Base-by-base conservation (phyloP, 2,113 vertebrate genomes). In the Hymenochirus boettgeri region DNA sequence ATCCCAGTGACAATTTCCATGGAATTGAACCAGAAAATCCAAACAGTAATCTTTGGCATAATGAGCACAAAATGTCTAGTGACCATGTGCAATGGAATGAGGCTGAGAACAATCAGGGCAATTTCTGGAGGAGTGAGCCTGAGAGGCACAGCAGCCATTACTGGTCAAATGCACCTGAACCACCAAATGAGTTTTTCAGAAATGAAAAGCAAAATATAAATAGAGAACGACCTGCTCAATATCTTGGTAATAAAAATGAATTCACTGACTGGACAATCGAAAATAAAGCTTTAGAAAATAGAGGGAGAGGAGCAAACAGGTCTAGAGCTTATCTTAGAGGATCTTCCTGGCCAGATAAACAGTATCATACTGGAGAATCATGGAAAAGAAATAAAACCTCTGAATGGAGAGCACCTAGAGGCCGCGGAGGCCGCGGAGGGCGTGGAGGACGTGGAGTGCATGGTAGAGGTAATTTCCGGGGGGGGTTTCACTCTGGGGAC, bases 241-340 rank as follows among this genome's bases (percentile, higher is more conserved):
- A 70, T 73, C 88, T 85, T 24, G 82, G 88, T 4, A 92, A 94
- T 2, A 88, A 82, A 71, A 87, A 82, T 12, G 90, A 94, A 10
- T 93, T 93, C 72, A 92, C 93, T 1, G 94, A 80, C 42, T 97
- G 95, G 95, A 85, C 97, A 15, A 90, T 83, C 31, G 96, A 99
- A 79, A 92, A 83, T 80, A 88, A 90, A 55, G 70, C 80, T 1
- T 76, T 81, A 2, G 79, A 81, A 9, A 92, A 93, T 29, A 53
- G 62, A 76, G 89, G 73, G 72, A 88, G 88, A 74, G 88, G 90
- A 31, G 76, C 79, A 48, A 85, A 88, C 1, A 84, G 80, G 59
- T 67, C 76, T 19, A 77, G 81, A 46, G 74, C 84, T 52, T 74
- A 86, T 10, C 86, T 76, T 17, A 78, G 81, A 33, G 73, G 86